A percentile compares a stretch with the other conserved stretches of the same genome.
phyloP scores from a whole-genome alignment of 1,140 invertebrate species.

The Leptinotarsa undecemlineata region DNA sequence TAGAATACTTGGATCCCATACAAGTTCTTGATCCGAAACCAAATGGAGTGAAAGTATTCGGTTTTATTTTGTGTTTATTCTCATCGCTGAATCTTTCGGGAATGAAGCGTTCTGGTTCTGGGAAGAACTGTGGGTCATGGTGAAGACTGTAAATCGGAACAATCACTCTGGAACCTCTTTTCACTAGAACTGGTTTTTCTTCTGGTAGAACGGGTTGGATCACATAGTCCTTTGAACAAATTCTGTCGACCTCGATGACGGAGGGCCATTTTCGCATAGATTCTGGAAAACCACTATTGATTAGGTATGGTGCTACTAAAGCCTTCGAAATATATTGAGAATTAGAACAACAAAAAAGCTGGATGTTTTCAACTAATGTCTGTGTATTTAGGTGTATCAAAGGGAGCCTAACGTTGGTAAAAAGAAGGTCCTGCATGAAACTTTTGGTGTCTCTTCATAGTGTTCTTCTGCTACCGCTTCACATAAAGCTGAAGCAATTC shows the following conservation, averaged over 20 bases:
- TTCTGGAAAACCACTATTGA: constrained; percentile 51
- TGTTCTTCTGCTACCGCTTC: no score
- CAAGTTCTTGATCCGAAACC: constrained; percentile 58
- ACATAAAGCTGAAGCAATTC: no score
- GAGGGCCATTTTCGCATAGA: constrained; percentile 63
- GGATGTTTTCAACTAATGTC: no score
- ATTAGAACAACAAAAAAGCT: no score
- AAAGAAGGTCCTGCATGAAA: no score
- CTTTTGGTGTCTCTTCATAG: no score
- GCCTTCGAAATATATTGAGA: neutral
- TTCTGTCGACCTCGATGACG: constrained; percentile 56
- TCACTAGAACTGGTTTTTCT: constrained; percentile 31
- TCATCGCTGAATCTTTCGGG: constrained; percentile 69
- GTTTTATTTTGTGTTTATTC: constrained; percentile 55
- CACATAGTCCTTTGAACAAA: constrained; percentile 58
- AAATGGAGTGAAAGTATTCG: constrained; percentile 63
- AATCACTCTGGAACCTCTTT: constrained; percentile 40
- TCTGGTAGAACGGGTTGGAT: constrained; percentile 42
- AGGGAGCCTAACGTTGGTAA: no score
- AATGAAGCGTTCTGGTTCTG: constrained; percentile 67
- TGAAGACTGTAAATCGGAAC: constrained; percentile 56
- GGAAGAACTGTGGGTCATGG: constrained; percentile 58
- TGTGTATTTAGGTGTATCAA: no score
- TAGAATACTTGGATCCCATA: constrained; percentile 53
- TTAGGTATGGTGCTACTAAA: neutral